Evolutionary conservation across 2,113 vertebrate species (phyloP).

Genomic region (Henicopernis longicauda): DNA sequence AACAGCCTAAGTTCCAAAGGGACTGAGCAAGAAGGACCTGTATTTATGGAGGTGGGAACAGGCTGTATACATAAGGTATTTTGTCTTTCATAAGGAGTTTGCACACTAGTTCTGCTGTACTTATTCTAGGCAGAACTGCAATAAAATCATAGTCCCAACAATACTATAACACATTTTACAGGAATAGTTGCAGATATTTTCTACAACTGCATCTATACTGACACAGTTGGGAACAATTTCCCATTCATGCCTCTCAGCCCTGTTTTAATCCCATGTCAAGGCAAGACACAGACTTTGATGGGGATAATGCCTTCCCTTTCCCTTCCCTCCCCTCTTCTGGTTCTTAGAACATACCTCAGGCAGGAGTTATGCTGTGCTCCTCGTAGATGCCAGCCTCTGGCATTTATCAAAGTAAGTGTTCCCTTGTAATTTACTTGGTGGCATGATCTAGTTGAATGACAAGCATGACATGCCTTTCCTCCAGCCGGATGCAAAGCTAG

Average conservation of each 20-base stretch:
- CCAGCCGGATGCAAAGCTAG: accelerated
- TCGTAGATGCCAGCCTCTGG: neutral
- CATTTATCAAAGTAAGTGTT: neutral
- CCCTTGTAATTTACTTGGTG: neutral
- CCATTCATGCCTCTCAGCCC: accelerated
- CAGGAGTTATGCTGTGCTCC: neutral
- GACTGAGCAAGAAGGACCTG: neutral
- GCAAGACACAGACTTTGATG: neutral
- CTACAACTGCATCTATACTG: neutral
- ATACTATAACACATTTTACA: neutral
- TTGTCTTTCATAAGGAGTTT: neutral
- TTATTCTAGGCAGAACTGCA: neutral
- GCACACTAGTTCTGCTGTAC: neutral
- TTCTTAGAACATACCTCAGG: neutral
- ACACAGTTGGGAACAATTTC: neutral
- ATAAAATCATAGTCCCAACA: neutral
- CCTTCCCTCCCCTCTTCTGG: neutral
- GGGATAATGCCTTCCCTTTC: neutral
- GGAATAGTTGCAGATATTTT: neutral
- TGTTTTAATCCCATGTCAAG: neutral
- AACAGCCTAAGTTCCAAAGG: neutral
- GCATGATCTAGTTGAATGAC: neutral
- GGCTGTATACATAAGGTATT: accelerated
- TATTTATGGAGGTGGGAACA: neutral
- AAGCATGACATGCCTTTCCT: neutral